These are phyloP conservation scores for Lutjanus erythropterus DNA, from an alignment of 2,113 vertebrate genomes.

Conservation along the genomic window DNA sequence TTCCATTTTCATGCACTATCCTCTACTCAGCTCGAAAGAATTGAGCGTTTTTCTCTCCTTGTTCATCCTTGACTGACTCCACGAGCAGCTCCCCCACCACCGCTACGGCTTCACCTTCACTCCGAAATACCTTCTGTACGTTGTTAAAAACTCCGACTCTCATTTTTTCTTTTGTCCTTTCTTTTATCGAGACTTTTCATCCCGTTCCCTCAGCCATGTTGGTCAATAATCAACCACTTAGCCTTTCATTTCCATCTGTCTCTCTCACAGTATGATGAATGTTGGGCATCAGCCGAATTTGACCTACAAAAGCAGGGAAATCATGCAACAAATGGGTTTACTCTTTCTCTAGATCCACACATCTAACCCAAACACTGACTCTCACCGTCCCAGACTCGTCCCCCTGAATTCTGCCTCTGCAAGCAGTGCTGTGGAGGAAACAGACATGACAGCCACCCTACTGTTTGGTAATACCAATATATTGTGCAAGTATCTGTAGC, in stretches of 20 bases:
- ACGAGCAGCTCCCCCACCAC: neutral
- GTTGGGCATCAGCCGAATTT: neutral
- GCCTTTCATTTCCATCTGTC: neutral
- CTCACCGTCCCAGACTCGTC: conserved; percentile 8
- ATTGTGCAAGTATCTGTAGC: no score
- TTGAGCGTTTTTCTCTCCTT: neutral
- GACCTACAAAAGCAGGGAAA: neutral
- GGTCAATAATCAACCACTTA: neutral
- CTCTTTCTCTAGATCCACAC: neutral
- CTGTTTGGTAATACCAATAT: conserved; percentile 13
- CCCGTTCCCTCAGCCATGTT: neutral
- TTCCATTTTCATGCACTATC: conserved; percentile 21
- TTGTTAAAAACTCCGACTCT: neutral
- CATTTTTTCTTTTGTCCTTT: neutral
- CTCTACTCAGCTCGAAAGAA: conserved; percentile 16
- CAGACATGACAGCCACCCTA: conserved; percentile 40
- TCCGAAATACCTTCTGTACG: conserved; percentile 8
- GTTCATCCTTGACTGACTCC: conserved; percentile 46
- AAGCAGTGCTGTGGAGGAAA: conserved; percentile 14
- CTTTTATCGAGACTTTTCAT: no score
- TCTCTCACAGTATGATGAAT: neutral
- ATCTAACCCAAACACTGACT: conserved; percentile 5
- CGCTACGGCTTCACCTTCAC: neutral
- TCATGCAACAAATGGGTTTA: neutral
- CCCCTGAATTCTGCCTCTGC: conserved; percentile 13